Conservation (phyloP, 2,113 vertebrate species). For the Nesogale talazaci region DNA sequence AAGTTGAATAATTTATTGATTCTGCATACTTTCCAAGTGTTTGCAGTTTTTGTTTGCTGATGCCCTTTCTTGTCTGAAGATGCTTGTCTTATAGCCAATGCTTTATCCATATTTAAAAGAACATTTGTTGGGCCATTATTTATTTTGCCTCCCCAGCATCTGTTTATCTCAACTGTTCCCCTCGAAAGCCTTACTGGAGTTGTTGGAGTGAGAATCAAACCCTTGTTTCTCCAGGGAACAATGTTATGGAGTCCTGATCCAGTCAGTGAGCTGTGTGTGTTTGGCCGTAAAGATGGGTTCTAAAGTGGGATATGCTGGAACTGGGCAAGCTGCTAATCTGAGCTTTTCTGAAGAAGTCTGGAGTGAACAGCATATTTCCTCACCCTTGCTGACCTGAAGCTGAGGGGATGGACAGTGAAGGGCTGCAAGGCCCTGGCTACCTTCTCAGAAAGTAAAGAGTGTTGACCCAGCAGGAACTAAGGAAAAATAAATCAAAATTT, state of each 20-base stretch:
- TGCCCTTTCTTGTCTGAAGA: background rate
- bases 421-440: background rate
- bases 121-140: background rate
- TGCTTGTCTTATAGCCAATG: background rate
- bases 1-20: background rate
- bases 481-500: background rate
- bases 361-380: background rate
- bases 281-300: background rate
- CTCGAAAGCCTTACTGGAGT: background rate
- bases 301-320: background rate
- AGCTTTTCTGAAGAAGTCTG: background rate
- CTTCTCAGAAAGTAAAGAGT: background rate
- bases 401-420: background rate
- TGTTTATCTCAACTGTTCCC: background rate
- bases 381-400: background rate
- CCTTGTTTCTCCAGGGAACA: background rate
- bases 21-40: background rate
- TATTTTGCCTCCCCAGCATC: background rate
- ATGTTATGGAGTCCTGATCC: background rate
- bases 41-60: constrained; percentile 34
- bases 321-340: background rate
- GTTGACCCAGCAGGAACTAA: background rate
- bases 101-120: constrained; percentile 8
- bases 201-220: background rate
- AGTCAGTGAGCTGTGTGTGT: background rate